Evolutionary conservation across 2,113 vertebrate genomes (phyloP).

Genomic region (Phaethon lepturus): DNA sequence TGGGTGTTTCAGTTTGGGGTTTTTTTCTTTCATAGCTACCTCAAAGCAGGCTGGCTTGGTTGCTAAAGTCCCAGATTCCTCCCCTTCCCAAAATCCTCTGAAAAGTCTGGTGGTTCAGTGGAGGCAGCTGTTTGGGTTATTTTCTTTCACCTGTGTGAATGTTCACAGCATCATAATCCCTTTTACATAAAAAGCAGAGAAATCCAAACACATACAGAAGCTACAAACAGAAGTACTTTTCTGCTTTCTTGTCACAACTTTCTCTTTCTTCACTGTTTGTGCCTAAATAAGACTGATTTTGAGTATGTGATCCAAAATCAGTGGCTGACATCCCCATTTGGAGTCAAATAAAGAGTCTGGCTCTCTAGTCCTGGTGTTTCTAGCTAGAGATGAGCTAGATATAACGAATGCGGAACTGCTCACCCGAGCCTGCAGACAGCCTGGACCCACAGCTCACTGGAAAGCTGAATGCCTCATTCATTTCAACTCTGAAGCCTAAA

Average conservation of each 20-base stretch:
- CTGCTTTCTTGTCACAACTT: not conserved
- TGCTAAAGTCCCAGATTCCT: not conserved
- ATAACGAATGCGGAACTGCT: not conserved
- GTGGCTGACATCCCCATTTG: not conserved
- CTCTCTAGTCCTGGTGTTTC: not conserved
- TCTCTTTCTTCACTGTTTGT: not conserved
- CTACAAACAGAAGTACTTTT: not conserved
- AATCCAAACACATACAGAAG: not conserved
- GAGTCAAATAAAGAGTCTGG: not conserved
- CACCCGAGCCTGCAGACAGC: not conserved
- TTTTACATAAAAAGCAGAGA: not conserved
- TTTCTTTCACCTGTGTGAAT: not conserved
- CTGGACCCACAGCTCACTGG: not conserved
- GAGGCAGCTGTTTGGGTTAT: conserved; percentile 11
- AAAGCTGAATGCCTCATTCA: not conserved
- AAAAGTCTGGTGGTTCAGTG: not conserved
- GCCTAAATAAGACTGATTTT: not conserved
- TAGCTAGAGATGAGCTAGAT: not conserved
- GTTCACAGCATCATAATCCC: not conserved
- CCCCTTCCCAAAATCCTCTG: not conserved
- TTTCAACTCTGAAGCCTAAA: not conserved
- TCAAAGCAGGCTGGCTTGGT: not conserved
- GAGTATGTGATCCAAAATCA: not conserved
- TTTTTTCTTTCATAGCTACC: not conserved
- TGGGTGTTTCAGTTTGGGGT: not conserved